Conservation (phyloP, 1,140 invertebrate genomes). For the Microvelia longipes region DNA sequence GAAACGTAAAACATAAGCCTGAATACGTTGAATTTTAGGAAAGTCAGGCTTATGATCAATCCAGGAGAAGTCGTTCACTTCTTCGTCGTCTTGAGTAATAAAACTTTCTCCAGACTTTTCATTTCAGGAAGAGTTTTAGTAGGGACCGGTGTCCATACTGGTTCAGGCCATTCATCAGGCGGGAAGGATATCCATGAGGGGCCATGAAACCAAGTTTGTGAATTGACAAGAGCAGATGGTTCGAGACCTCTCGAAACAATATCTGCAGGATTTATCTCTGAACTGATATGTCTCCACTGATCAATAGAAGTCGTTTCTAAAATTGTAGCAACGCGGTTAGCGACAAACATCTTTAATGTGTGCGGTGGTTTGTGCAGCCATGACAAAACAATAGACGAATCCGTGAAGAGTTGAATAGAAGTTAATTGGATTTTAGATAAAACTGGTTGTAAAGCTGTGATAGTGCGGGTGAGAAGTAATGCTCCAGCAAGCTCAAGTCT, state of each 20-base stretch:
- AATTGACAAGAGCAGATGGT: slow-evolving; percentile 13
- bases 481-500: slow-evolving; percentile 28
- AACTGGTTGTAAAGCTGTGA: background rate
- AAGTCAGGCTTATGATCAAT: background rate
- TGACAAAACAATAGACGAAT: slow-evolving; percentile 17
- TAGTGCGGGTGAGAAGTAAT: slow-evolving; percentile 19
- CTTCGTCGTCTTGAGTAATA: background rate
- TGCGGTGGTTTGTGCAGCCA: slow-evolving; percentile 24
- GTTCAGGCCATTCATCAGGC: background rate
- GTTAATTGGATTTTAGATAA: background rate
- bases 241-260: slow-evolving; percentile 27
- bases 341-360: slow-evolving; percentile 23
- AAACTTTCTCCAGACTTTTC: background rate
- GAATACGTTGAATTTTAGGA: background rate
- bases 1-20: background rate
- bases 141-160: background rate
- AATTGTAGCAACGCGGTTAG: slow-evolving; percentile 25
- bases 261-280: slow-evolving; percentile 32
- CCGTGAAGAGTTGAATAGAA: slow-evolving; percentile 14
- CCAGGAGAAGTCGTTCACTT: background rate
- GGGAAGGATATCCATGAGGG: slow-evolving; percentile 4
- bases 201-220: slow-evolving; percentile 19
- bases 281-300: slow-evolving; percentile 30
- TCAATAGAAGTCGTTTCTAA: slow-evolving; percentile 16
- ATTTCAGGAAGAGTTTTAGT: background rate